Evolutionary conservation across 2,797 vertebrate species (phyloP).

Genomic region (Epinephelus awoara): DNA sequence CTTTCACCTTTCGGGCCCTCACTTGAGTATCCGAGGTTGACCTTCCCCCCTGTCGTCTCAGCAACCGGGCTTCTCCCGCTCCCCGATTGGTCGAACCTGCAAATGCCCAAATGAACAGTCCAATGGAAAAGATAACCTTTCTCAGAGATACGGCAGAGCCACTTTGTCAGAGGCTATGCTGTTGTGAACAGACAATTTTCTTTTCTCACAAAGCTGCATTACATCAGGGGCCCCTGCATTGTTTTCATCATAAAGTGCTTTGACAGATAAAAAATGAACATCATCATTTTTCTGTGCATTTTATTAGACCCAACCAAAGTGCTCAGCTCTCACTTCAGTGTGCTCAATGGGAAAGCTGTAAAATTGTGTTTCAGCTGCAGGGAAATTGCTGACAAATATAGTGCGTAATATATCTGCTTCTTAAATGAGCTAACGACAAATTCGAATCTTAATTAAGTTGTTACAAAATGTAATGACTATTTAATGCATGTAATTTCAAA

Average conservation of each 20-base stretch:
- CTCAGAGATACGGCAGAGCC: conserved; percentile 28
- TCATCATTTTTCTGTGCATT: conserved; percentile 42
- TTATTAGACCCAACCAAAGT: conserved; percentile 43
- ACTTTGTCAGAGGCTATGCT: conserved; percentile 36
- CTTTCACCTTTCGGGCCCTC: conserved; percentile 75
- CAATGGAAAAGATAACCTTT: conserved; percentile 62
- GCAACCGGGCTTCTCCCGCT: conserved; percentile 49
- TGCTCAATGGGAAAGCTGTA: conserved; percentile 39
- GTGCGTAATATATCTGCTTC: conserved; percentile 28
- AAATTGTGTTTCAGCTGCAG: conserved; percentile 36
- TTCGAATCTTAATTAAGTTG: conserved; percentile 51
- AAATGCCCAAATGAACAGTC: conserved; percentile 42
- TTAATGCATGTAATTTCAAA: conserved; percentile 59
- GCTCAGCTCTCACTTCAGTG: conserved; percentile 31
- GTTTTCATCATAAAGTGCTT: conserved; percentile 56
- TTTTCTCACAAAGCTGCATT: conserved; percentile 46
- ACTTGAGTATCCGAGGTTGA: conserved; percentile 76
- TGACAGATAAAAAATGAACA: conserved; percentile 56
- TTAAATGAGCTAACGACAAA: conserved; percentile 24
- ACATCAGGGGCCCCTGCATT: conserved; percentile 35
- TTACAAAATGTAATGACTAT: conserved; percentile 42
- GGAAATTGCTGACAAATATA: conserved; percentile 55
- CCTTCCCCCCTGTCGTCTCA: conserved; percentile 63
- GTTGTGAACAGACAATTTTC: conserved; percentile 52
- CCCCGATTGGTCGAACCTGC: conserved; percentile 69